phyloP scores from a whole-genome alignment of 2,888 invertebrate species.

The Cybosia mesomella region DNA sequence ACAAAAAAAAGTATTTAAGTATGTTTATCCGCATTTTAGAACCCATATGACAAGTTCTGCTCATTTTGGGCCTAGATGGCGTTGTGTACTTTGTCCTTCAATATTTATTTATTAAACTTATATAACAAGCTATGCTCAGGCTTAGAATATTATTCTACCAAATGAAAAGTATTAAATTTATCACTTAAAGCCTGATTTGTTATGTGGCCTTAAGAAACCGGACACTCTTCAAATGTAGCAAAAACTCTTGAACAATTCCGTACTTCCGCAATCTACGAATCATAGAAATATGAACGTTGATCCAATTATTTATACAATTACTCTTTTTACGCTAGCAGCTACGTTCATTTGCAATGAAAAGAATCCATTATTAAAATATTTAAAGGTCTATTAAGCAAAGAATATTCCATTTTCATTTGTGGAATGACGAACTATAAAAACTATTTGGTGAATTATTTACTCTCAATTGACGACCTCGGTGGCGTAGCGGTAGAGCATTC shows the following conservation, averaged over 20 bases:
- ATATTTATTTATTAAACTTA: no score
- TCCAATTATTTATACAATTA: background rate
- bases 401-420: background rate
- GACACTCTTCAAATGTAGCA: background rate
- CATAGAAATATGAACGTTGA: constrained; percentile 3
- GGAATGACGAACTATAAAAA: background rate
- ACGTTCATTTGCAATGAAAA: background rate
- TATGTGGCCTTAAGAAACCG: background rate
- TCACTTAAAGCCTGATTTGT: background rate
- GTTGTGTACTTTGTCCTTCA: no score
- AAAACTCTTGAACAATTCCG: background rate
- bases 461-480: no score
- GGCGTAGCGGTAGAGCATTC: no score
- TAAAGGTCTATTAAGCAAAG: background rate
- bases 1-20: no score
- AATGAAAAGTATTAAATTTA: background rate
- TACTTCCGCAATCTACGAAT: background rate
- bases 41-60: no score
- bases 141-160: no score
- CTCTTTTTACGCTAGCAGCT: background rate
- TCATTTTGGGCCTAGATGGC: no score
- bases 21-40: no score
- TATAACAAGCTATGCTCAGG: no score
- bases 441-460: background rate
- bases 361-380: background rate